These are phyloP conservation scores for Tridacna crocea DNA, from an alignment of 2,888 invertebrate species.

Conservation along the genomic window DNA sequence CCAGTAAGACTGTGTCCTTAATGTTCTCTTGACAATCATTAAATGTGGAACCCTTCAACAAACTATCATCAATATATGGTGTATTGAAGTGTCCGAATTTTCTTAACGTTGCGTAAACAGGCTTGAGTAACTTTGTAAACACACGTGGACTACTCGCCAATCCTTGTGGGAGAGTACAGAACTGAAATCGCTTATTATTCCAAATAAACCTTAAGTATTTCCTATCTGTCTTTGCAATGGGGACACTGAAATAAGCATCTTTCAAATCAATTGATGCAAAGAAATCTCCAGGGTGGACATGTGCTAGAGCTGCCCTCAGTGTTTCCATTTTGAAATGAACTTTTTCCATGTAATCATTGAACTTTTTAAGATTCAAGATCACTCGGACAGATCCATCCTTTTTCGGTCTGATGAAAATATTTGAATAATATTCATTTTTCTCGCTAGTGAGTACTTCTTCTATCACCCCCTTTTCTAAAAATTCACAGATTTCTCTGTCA, in stretches of 20 bases:
- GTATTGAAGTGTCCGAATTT: no score
- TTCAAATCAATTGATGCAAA: no score
- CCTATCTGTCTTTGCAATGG: constrained; percentile 29
- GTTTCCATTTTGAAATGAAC: constrained; percentile 65
- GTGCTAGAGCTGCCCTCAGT: constrained; percentile 28
- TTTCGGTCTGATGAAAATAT: constrained; percentile 47
- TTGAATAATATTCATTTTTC: constrained; percentile 35
- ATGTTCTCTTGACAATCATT: constrained; percentile 9
- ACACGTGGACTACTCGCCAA: constrained; percentile 23
- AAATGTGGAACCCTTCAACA: neutral
- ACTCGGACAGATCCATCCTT: constrained; percentile 37
- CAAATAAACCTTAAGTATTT: constrained; percentile 49
- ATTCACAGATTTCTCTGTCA: constrained; percentile 10
- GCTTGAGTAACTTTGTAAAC: constrained; percentile 47
- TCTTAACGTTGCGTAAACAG: constrained; percentile 23
- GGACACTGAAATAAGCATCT: constrained; percentile 55
- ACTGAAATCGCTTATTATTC: neutral
- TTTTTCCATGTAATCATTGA: constrained; percentile 48
- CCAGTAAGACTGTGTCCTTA: constrained; percentile 1
- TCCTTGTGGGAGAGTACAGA: neutral
- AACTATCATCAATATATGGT: no score
- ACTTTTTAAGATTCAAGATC: constrained; percentile 49
- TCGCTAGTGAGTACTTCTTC: constrained; percentile 1
- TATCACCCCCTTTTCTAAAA: constrained; percentile 17
- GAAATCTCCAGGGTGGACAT: constrained; percentile 42